These are phyloP conservation scores for Picathartes gymnocephalus DNA, from an alignment of 2,113 vertebrate species.

Conservation along the genomic window DNA sequence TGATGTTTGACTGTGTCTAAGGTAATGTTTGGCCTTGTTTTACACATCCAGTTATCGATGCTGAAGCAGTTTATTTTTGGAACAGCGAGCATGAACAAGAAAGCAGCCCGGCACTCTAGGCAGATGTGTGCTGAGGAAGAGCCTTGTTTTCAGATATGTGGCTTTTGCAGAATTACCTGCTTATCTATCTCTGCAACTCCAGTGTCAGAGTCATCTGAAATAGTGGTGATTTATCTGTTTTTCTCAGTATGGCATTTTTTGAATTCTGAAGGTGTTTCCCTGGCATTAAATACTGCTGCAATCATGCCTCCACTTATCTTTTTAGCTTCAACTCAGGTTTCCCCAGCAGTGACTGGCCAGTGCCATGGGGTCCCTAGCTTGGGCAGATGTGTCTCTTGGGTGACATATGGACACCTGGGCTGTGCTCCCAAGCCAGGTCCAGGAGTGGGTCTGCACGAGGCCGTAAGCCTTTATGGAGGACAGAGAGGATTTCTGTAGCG, in stretches of 20 bases:
- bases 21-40: neutral
- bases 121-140: neutral
- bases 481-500: neutral
- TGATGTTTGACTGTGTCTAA: neutral
- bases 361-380: neutral
- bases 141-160: neutral
- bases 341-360: fast-evolving
- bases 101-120: neutral
- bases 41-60: fast-evolving
- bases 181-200: neutral
- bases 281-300: neutral
- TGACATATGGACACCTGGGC: fast-evolving
- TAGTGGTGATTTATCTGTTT: neutral
- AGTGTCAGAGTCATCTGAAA: neutral
- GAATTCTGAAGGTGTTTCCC: neutral
- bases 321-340: neutral
- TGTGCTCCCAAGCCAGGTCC: fast-evolving
- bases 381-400: neutral
- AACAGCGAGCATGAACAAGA: neutral
- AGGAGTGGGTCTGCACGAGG: neutral
- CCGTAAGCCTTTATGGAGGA: neutral
- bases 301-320: neutral
- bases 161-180: neutral
- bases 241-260: neutral
- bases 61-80: neutral